These are phyloP conservation scores for Myotis brandtii DNA, from an alignment of 2,113 vertebrate genomes.

Conservation along the genomic window DNA sequence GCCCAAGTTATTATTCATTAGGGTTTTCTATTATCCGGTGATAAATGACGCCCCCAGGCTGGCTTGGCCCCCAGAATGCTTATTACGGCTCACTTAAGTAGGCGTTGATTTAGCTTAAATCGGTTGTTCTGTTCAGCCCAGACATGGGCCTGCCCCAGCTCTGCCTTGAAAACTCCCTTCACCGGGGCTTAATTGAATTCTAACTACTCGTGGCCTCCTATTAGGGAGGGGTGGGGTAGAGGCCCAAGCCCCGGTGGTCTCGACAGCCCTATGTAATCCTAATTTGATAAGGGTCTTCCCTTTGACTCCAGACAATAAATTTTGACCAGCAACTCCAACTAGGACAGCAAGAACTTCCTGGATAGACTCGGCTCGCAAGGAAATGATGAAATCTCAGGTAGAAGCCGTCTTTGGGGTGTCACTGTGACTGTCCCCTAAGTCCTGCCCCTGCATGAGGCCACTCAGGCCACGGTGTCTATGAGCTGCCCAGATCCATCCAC, in stretches of 20 bases:
- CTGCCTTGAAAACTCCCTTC: constrained; percentile 88
- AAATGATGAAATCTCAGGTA: constrained; percentile 33
- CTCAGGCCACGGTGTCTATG: not conserved
- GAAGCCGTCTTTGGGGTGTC: not conserved
- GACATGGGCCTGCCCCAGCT: constrained; percentile 88
- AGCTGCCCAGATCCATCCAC: not conserved
- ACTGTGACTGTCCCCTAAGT: not conserved
- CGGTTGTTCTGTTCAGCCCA: constrained; percentile 94
- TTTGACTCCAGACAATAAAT: constrained; percentile 71
- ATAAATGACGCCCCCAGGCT: constrained; percentile 95
- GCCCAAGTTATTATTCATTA: constrained; percentile 95
- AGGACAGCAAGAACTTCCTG: constrained; percentile 44
- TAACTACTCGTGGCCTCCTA: constrained; percentile 88
- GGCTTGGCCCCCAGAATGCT: constrained; percentile 88
- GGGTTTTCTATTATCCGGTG: constrained; percentile 94
- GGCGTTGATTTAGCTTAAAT: constrained; percentile 96
- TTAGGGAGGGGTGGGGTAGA: constrained; percentile 88
- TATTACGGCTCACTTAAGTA: constrained; percentile 95
- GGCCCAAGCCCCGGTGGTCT: constrained; percentile 81
- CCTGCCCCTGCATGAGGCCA: not conserved
- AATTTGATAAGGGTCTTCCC: constrained; percentile 68
- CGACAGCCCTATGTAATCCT: constrained; percentile 48
- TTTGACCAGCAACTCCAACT: constrained; percentile 59
- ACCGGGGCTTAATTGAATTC: constrained; percentile 94
- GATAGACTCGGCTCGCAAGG: not conserved